These are phyloP conservation scores for Pachypeltis micranthus DNA, from an alignment of 1,140 invertebrate species.

Conservation along the genomic window DNA sequence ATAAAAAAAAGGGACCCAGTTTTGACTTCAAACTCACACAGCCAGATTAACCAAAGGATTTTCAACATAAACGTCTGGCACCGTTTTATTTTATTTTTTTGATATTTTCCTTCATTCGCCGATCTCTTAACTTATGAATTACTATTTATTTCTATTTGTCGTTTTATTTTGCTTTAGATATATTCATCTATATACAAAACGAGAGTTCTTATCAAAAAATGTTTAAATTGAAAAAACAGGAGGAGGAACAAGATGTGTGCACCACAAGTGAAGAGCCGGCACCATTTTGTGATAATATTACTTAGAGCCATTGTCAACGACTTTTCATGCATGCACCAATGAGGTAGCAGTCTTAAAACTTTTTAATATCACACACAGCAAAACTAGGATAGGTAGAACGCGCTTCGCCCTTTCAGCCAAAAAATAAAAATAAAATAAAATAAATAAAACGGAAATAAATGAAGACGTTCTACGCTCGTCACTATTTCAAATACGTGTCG, in stretches of 20 bases:
- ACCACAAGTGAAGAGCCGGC: conserved; percentile 22
- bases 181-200: too few relatives aligned
- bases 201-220: too few relatives aligned
- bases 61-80: conserved; percentile 3
- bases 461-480: too few relatives aligned
- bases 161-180: conserved; percentile 3
- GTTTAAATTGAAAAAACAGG: conserved; percentile 15
- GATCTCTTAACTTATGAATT: conserved; percentile 8
- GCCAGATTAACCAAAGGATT: too few relatives aligned
- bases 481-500: too few relatives aligned
- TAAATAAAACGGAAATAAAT: background rate
- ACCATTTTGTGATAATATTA: conserved; percentile 12
- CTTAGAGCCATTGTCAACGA: conserved; percentile 2
- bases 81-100: conserved; percentile 5
- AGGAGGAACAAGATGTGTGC: conserved; percentile 20
- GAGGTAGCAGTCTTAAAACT: conserved; percentile 22
- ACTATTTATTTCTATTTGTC: conserved; percentile 14
- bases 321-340: conserved; percentile 22
- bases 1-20: too few relatives aligned
- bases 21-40: too few relatives aligned
- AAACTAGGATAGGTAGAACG: conserved; percentile 12
- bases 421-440: background rate
- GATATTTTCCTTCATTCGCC: conserved; percentile 11
- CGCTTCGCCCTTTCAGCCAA: background rate
- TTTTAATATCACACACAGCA: conserved; percentile 23